Base-by-base conservation (phyloP, 1,140 invertebrate species). In the Ips nitidus region DNA sequence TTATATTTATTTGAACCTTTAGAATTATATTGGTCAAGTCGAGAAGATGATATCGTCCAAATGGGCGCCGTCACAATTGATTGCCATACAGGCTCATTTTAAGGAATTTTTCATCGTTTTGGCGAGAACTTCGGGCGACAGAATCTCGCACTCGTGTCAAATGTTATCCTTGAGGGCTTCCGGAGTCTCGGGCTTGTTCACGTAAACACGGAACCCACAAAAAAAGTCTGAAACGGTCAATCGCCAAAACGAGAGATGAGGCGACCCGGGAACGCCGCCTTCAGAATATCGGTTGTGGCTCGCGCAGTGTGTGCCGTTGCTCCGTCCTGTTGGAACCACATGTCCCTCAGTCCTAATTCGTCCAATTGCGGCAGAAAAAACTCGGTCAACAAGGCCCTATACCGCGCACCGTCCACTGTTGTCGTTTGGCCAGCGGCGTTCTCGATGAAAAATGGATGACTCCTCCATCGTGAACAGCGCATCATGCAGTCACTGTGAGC, bases 301-400 rank as follows among this genome's bases (percentile, higher is more conserved):
- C 39, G 67, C 42, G 52, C 59, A 71, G 73, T 81, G 74, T 83
- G 81, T 42, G 78, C 70, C 47, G 78, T 80, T 42, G 79, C 78
- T 41, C 79, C 80, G 75, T 83, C 79, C 68, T 82, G 52, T 36
- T 55, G 52, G 52, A 55, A 55, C 52, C 52, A 55, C 52, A 55
- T 55, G 52, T 55, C 36, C 36, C 36, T 36, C 52, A 55, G 52
- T 5, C 37, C 7, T 5, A 55, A 55, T 36, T 55, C 52, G 37
- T 55, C 36, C 1, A 55, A 80, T 70, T 65, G 47, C 41, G 47
- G 60, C 5, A 70, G 60, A 42, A 67, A 58, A 67, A 67, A 67
- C 36, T 62, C 4, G 39, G 38, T 67, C 40, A 67, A 60, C 57
- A 71, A 67, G 55, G 41, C 65, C 53, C 66, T 50, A 59, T 63